Base-by-base conservation (phyloP, 2,888 invertebrate genomes). In the Pandemis cinnamomeana region DNA sequence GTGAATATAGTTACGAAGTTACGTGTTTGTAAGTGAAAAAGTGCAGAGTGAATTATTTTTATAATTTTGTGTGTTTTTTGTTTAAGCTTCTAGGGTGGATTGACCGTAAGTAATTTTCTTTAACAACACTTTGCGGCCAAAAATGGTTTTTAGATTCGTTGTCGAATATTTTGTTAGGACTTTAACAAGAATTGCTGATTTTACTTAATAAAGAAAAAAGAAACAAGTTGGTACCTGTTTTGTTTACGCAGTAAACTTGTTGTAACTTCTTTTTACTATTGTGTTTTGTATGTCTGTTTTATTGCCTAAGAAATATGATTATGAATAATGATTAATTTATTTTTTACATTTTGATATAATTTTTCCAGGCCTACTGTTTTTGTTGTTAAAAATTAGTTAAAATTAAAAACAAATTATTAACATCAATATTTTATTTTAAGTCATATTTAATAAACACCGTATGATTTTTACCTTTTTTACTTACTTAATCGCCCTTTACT, bases 401-500 rank as follows among this genome's bases (percentile, higher is more conserved):
- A 36, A 36, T 36, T 36, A 36, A 36, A 36, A 36, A 36, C 27
- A 36, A 36, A 36, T 36, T 36, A 44, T 5, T 48, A 13, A 48
- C 27, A 48, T 5, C 48, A 48, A 13, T 48, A 48, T 48, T 48
- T 48, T 48, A 48, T 48, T 48, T 11, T 2, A 10, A 48, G 10
- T 10, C 13, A 11, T 13, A 10, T 10, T 48, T 11, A 7, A 15
- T 53, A 5, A 53, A 53, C 15, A 53, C 8, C n/a, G 2, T 15
- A 6, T 8, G 6, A 53, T 20, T 7, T 20, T 55, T 55, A 53
- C 15, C 41, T 13, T 11, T 36, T 60, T 71, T 73, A 74, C 72
- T 20, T 75, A 61, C 36, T 78, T 79, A 78, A 71, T 77, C 75
- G 71, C 82, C 78, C 67, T 83, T 87, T 75, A 84, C 75, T 79